Evolutionary conservation across 2,113 vertebrate genomes (phyloP).

Genomic region (Chamaetylas fuelleborni): DNA sequence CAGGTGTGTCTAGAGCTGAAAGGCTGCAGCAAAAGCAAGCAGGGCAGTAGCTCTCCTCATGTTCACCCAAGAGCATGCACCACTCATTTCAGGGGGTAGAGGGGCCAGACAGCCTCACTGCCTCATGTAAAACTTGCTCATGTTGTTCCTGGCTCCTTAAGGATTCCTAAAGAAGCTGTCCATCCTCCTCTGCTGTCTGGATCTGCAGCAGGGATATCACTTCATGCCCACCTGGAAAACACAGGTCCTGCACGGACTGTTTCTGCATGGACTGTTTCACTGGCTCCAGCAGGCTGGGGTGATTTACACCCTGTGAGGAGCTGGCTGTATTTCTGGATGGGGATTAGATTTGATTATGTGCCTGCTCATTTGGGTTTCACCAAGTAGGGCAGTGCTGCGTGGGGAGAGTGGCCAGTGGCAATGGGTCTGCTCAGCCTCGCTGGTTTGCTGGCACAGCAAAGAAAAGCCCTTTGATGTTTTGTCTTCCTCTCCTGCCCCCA

Average conservation of each 20-base stretch:
- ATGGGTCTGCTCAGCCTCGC: neutral
- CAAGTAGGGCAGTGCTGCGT: neutral
- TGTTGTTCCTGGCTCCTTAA: neutral
- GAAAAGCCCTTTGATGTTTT: neutral
- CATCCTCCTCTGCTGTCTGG: neutral
- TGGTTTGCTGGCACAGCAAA: neutral
- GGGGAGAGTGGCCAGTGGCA: neutral
- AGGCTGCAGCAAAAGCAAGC: neutral
- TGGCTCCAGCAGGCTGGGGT: neutral
- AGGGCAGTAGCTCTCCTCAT: neutral
- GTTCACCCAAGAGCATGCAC: neutral
- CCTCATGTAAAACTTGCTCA: neutral
- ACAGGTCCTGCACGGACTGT: neutral
- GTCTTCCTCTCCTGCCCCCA: neutral
- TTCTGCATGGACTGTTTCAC: neutral
- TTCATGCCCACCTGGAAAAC: neutral
- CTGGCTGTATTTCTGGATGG: neutral
- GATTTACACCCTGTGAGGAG: neutral
- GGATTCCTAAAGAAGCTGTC: neutral
- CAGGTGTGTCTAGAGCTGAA: neutral
- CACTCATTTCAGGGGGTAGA: neutral
- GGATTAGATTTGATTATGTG: accelerated
- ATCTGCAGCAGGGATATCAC: neutral
- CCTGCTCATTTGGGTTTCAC: neutral
- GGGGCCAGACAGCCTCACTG: neutral